Evolutionary conservation across 2,888 invertebrate species (phyloP), one percentile per base, ranked within the genome.

Genomic region (Gortyna flavago): DNA sequence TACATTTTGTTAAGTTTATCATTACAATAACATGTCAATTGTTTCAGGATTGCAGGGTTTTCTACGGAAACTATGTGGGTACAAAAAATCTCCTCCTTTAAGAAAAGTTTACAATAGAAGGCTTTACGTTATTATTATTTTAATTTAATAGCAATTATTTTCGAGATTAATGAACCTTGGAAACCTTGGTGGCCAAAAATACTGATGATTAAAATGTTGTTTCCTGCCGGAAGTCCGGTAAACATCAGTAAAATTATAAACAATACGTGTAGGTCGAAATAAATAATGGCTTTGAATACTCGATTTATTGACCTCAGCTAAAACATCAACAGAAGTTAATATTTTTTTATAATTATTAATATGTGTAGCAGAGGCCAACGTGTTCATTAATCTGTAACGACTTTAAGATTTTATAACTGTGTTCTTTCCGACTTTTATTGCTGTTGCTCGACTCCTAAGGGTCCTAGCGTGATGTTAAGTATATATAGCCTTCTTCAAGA

Each of bases 201-300:
- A 71, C 11, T 25, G 8, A 70, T 57, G 32, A 66, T 35, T 38
- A 35, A 68, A 71, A 77, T 44, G n/a, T 72, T 18, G 48, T 62
- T 35, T 38, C 13, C 8, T 25, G 11, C 6, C 72, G 80, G 84
- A 83, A 65, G 16, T 75, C 71, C 73, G 73, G 59, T n/a, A 32
- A 64, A 70, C 13, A 69, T 57, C 38, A 38, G 62, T 80, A 41
- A 69, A 71, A 35, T 75, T 48, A 61, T 38, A 38, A 65, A 51
- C 59, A 21, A 21, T 57, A 67, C 32, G 1, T 41, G 48, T 48
- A 18, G 32, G 18, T 1, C 7, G 5, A 48, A 44, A 62, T 65
- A 44, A 68, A 51, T 62, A 71, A 59, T 62, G 62, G 38, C 3
- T 48, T 48, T 72, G 18, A 69, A n/a, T 59, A 51, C 57, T 67